These are phyloP conservation scores for Drosophila basisetae DNA, from an alignment of 2,888 invertebrate species.

Conservation along the genomic window DNA sequence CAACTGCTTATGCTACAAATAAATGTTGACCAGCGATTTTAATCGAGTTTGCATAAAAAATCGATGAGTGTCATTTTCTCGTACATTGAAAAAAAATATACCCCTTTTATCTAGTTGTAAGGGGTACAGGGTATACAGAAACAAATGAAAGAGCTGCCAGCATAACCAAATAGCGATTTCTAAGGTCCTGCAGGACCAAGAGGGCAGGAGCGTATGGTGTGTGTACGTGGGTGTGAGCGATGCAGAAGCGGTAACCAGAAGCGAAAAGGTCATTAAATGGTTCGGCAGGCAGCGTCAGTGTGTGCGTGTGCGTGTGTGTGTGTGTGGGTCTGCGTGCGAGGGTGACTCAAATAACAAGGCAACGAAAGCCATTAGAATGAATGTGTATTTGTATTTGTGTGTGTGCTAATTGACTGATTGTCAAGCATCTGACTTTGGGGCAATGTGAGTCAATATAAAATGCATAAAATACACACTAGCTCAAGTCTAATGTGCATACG, in stretches of 20 bases:
- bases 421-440: constrained; percentile 33
- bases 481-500: constrained; percentile 27
- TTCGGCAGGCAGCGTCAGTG: constrained; percentile 46
- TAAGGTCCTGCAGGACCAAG: constrained; percentile 21
- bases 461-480: constrained; percentile 28
- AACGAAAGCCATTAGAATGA: constrained; percentile 44
- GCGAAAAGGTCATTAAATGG: constrained; percentile 67
- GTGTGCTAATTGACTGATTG: constrained; percentile 51
- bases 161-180: constrained; percentile 73
- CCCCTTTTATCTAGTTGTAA: background rate
- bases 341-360: constrained; percentile 53
- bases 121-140: constrained; percentile 10
- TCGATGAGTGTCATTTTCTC: background rate
- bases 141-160: constrained; percentile 74
- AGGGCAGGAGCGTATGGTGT: background rate
- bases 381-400: constrained; percentile 16
- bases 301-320: constrained; percentile 3
- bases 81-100: background rate
- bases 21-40: background rate
- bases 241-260: constrained; percentile 42
- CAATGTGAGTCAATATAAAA: constrained; percentile 25
- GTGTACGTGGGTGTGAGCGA: constrained; percentile 1
- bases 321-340: constrained; percentile 34
- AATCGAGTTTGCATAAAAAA: background rate
- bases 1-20: background rate